Percentiles rank a stretch among this genome's conserved stretches.
phyloP scores from a whole-genome alignment of 2,113 vertebrate genomes.

The Hylia prasina region DNA sequence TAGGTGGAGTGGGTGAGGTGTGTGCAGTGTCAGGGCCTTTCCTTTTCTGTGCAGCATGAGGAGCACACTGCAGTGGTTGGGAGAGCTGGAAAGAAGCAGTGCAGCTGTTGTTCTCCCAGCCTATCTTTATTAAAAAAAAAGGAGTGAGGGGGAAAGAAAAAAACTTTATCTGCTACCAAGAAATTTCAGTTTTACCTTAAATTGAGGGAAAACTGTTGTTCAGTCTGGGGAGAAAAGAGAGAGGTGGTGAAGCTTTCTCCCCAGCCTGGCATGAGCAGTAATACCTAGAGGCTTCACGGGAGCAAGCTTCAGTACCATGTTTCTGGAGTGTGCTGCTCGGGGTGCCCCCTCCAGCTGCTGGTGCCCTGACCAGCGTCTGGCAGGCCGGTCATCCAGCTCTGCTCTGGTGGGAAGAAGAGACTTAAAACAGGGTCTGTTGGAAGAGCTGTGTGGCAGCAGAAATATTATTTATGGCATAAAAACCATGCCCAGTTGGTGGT shows the following conservation, averaged over 20 bases:
- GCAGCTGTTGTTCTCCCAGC: neutral
- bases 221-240: neutral
- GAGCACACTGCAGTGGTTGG: neutral
- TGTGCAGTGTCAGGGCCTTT: neutral
- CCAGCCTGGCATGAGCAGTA: neutral
- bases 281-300: neutral
- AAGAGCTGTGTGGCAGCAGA: neutral
- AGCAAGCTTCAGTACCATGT: neutral
- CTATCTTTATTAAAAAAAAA: neutral
- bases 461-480: neutral
- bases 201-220: neutral
- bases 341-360: rapidly evolving
- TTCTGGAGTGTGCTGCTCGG: rapidly evolving
- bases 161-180: neutral
- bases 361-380: rapidly evolving
- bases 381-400: neutral
- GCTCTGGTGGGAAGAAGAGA: neutral
- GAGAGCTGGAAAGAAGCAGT: neutral
- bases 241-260: neutral
- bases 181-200: neutral
- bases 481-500: rapidly evolving
- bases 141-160: neutral
- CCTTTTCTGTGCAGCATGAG: rapidly evolving
- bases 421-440: neutral
- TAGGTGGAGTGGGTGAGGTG: neutral